A percentile compares a stretch with the other conserved stretches of the same genome.
phyloP scores from a whole-genome alignment of 64 coral and sea anemone genomes.

The Cladopsammia gracilis region DNA sequence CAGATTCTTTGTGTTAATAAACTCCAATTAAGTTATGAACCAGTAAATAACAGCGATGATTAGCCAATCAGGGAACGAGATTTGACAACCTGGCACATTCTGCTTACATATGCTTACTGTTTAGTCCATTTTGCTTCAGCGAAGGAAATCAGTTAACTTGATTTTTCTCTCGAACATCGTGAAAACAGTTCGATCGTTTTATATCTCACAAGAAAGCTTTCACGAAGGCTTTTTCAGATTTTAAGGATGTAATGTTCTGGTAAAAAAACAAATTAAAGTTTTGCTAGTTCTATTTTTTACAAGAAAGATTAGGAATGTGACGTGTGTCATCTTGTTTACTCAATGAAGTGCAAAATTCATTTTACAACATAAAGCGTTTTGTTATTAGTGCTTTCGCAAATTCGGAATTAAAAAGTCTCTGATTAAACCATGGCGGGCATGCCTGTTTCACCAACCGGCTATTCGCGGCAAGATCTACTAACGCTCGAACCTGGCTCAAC shows the following conservation, averaged over 20 bases:
- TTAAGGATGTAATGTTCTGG: background rate
- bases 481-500: background rate
- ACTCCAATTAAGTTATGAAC: background rate
- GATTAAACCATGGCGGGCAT: background rate
- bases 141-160: background rate
- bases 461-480: background rate
- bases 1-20: background rate
- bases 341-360: conserved; percentile 5
- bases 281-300: background rate
- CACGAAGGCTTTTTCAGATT: background rate
- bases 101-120: background rate
- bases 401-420: background rate
- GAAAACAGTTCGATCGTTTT: background rate
- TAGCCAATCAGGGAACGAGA: background rate
- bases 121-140: background rate
- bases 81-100: background rate
- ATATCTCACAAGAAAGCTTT: background rate
- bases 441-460: background rate
- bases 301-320: background rate
- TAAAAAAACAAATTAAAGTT: background rate
- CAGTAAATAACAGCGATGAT: background rate
- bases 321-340: conserved; percentile 31
- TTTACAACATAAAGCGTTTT: background rate
- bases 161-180: background rate
- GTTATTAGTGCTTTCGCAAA: background rate